Evolutionary conservation across 2,113 vertebrate species (phyloP).

Genomic region (Hydrochoerus hydrochaeris): DNA sequence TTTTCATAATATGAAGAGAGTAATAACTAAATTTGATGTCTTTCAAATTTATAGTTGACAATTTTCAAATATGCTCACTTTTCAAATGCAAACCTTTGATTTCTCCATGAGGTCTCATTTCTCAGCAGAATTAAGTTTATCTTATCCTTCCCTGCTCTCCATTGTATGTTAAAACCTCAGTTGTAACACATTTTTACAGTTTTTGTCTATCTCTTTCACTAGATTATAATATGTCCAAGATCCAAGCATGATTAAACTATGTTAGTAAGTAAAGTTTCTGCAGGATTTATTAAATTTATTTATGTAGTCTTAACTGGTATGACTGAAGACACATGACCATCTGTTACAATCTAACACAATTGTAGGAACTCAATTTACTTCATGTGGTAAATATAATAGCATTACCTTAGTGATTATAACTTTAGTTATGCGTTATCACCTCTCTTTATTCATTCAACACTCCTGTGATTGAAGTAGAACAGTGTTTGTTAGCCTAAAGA

Average conservation of each 20-base stretch:
- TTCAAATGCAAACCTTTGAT: background rate
- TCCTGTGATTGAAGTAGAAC: background rate
- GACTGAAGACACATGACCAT: background rate
- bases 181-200: background rate
- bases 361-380: background rate
- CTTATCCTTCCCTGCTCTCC: background rate
- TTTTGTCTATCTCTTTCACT: background rate
- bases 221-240: background rate
- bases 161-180: background rate
- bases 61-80: background rate
- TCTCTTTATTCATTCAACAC: background rate
- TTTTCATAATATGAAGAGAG: background rate
- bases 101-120: background rate
- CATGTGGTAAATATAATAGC: background rate
- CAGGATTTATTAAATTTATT: background rate
- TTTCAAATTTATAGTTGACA: background rate
- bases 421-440: background rate
- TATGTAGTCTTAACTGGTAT: background rate
- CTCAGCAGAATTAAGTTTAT: background rate
- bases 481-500: background rate
- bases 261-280: background rate
- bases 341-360: background rate
- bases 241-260: background rate
- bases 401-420: background rate
- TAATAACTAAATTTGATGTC: background rate